Percentiles rank a stretch among this genome's conserved stretches.
Evolutionary conservation across 1,140 invertebrate genomes (phyloP).

Genomic region (Chymomyza costata): DNA sequence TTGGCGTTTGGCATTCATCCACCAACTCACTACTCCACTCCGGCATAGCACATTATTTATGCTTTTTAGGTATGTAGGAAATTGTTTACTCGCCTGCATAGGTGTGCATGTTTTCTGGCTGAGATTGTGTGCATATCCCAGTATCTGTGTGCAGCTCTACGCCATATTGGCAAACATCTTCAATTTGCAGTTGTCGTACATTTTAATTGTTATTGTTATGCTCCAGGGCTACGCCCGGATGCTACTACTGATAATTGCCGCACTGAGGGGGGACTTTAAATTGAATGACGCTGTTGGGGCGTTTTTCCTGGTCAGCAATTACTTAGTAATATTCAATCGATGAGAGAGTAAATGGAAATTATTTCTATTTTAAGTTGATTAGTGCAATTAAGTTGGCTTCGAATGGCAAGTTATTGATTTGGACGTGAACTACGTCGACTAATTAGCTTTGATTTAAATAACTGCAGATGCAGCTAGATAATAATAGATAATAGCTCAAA

Average conservation of each 20-base stretch:
- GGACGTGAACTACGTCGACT: too few relatives aligned
- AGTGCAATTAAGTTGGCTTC: too few relatives aligned
- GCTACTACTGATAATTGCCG: slow-evolving; percentile 45
- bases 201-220: slow-evolving; percentile 71
- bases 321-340: too few relatives aligned
- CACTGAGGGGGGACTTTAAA: slow-evolving; percentile 13
- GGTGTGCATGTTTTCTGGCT: slow-evolving; percentile 1
- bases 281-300: too few relatives aligned
- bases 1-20: slow-evolving; percentile 63
- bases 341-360: too few relatives aligned
- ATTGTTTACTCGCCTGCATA: slow-evolving; percentile 26
- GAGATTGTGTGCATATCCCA: not conserved
- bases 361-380: too few relatives aligned
- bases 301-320: too few relatives aligned
- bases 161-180: slow-evolving; percentile 52
- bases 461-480: too few relatives aligned
- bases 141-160: slow-evolving; percentile 7
- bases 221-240: slow-evolving; percentile 29
- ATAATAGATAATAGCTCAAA: too few relatives aligned
- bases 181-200: slow-evolving; percentile 71
- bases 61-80: slow-evolving; percentile 56
- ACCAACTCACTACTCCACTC: slow-evolving; percentile 14
- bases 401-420: too few relatives aligned
- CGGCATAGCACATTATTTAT: slow-evolving; percentile 59
- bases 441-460: too few relatives aligned